A percentile compares a stretch with the other conserved stretches of the same genome.
phyloP scores from a whole-genome alignment of 23 tunicate species.

The Clavelina lepadiformis region DNA sequence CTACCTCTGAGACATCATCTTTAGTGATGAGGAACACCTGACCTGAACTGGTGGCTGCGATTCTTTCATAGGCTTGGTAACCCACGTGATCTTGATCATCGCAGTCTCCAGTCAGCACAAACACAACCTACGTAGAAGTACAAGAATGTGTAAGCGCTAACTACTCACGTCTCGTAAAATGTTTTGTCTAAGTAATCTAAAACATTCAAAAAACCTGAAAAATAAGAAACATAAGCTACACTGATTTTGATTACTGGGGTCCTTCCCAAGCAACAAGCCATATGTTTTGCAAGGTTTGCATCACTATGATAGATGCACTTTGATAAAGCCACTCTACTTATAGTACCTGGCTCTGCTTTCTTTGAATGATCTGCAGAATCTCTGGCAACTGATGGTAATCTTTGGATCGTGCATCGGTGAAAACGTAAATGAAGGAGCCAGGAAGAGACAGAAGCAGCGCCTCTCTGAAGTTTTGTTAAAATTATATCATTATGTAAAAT shows the following conservation, averaged over 20 bases:
- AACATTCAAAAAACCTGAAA: neutral
- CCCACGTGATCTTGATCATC: slow-evolving; percentile 80
- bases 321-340: neutral
- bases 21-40: slow-evolving; percentile 94
- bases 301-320: neutral
- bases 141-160: neutral
- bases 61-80: slow-evolving; percentile 96
- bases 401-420: slow-evolving; percentile 99
- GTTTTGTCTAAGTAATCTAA: neutral
- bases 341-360: slow-evolving; percentile 91
- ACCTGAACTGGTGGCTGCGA: slow-evolving; percentile 94
- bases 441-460: slow-evolving; percentile 87
- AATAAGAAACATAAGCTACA: neutral
- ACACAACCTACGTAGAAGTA: slow-evolving; percentile 54
- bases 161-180: too few species aligned
- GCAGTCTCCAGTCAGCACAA: slow-evolving; percentile 99
- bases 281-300: neutral
- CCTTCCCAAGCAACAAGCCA: too few species aligned
- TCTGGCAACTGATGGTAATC: slow-evolving; percentile 82
- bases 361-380: slow-evolving; percentile 82
- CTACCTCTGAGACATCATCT: slow-evolving; percentile 90
- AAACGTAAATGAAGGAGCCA: slow-evolving; percentile 96
- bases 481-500: neutral
- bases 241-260: too few species aligned
- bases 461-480: slow-evolving; percentile 42